Conservation (phyloP, 2,888 invertebrate species). For the Trissoscelio sp. region DNA sequence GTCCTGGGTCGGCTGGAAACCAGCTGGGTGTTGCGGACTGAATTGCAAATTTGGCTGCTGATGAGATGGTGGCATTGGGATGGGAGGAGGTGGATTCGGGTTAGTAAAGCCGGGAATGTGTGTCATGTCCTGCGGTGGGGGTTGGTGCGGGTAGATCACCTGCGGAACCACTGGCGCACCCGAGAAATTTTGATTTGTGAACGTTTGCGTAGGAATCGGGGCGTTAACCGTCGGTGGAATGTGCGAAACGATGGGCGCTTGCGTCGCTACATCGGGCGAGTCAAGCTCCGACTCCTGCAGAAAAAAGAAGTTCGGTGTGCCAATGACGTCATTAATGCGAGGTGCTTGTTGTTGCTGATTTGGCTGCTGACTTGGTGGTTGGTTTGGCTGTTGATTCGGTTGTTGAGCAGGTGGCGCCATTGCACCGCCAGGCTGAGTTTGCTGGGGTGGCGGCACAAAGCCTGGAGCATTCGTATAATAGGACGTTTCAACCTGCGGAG, state of each 20-base stretch:
- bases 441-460: constrained; percentile 85
- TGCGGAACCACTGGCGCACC: constrained; percentile 81
- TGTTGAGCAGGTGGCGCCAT: constrained; percentile 31
- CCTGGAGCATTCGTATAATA: constrained; percentile 83
- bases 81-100: constrained; percentile 85
- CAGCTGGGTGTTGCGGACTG: constrained; percentile 80
- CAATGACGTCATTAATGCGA: constrained; percentile 90
- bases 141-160: constrained; percentile 83
- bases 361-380: constrained; percentile 45
- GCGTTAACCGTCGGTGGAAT: constrained; percentile 84
- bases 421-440: constrained; percentile 74
- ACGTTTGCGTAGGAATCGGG: constrained; percentile 92
- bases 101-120: constrained; percentile 85
- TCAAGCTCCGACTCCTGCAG: constrained; percentile 96
- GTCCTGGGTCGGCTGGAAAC: too few species aligned
- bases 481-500: constrained; percentile 79
- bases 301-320: constrained; percentile 90
- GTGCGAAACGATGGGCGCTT: constrained; percentile 81
- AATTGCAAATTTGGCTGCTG: constrained; percentile 78
- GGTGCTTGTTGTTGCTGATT: constrained; percentile 83
- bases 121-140: constrained; percentile 82
- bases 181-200: constrained; percentile 92
- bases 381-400: constrained; percentile 68
- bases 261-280: constrained; percentile 85
- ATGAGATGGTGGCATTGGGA: constrained; percentile 85